Evolutionary conservation across 2,888 invertebrate genomes (phyloP).

Genomic region (Patella pellucida): DNA sequence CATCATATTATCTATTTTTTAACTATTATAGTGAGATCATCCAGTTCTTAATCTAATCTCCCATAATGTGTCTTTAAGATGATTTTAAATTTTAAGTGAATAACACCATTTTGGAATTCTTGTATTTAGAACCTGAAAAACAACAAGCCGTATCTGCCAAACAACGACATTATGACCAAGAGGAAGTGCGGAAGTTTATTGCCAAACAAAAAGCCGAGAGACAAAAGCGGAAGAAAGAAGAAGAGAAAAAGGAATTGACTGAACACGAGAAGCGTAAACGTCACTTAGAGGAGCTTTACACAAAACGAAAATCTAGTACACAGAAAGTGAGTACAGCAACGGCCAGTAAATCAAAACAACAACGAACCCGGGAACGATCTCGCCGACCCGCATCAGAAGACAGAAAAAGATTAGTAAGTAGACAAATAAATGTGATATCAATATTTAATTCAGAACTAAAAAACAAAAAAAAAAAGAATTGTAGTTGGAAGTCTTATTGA

Average conservation of each 20-base stretch:
- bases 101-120: not conserved
- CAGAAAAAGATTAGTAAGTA: constrained; percentile 12
- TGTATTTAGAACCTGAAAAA: constrained; percentile 44
- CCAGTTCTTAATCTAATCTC: too few species aligned
- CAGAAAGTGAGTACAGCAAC: constrained; percentile 16
- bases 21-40: too few species aligned
- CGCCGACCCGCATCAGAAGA: not conserved
- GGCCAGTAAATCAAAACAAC: constrained; percentile 13
- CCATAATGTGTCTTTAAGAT: too few species aligned
- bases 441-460: too few species aligned
- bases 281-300: constrained; percentile 49
- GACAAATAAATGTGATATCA: too few species aligned
- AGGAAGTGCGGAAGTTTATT: constrained; percentile 75
- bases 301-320: constrained; percentile 48
- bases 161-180: constrained; percentile 77
- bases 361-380: constrained; percentile 25
- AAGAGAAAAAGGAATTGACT: constrained; percentile 58
- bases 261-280: constrained; percentile 62
- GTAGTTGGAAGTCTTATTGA: too few species aligned
- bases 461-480: too few species aligned
- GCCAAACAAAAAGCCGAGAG: constrained; percentile 75
- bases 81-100: too few species aligned
- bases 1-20: too few species aligned
- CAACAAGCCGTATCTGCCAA: constrained; percentile 49
- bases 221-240: constrained; percentile 69